These are phyloP conservation scores for Varanus salvator DNA, from an alignment of 2,113 vertebrate species.

Conservation along the genomic window DNA sequence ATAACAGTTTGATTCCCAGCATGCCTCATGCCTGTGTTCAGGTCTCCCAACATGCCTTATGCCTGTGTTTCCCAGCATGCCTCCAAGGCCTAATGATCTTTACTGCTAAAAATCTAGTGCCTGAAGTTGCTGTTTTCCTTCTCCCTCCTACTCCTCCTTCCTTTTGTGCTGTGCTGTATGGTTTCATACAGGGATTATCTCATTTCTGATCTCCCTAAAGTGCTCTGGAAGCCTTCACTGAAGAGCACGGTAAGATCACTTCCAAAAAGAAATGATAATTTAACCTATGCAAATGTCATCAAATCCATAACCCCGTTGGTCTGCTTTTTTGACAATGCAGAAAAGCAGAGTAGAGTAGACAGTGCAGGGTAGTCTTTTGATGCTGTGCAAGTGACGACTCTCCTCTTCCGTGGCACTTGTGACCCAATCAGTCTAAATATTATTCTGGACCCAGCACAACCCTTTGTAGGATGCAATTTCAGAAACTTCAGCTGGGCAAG, in stretches of 20 bases:
- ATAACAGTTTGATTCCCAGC: too few species aligned
- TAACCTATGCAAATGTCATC: too few species aligned
- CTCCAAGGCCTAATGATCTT: too few species aligned
- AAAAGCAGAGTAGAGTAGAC: too few species aligned
- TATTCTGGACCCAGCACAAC: background rate
- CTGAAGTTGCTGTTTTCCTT: background rate
- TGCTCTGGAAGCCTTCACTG: background rate
- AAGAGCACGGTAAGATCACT: too few species aligned
- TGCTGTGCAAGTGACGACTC: background rate
- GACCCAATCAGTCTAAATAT: background rate
- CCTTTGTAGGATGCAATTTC: background rate
- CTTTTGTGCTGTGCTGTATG: background rate
- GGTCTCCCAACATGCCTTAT: too few species aligned
- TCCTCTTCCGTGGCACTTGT: background rate
- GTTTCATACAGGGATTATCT: background rate
- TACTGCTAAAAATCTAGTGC: too few species aligned
- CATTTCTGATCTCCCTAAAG: background rate
- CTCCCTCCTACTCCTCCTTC: background rate
- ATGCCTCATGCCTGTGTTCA: too few species aligned
- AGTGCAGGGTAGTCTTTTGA: too few species aligned
- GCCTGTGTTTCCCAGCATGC: too few species aligned
- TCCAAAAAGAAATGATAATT: too few species aligned
- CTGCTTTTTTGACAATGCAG: too few species aligned
- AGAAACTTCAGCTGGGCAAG: background rate
- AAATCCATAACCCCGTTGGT: background rate